A percentile compares a stretch with the other conserved stretches of the same genome.
Conservation (phyloP, 2,888 invertebrate species). For the Melanchra persicariae region DNA sequence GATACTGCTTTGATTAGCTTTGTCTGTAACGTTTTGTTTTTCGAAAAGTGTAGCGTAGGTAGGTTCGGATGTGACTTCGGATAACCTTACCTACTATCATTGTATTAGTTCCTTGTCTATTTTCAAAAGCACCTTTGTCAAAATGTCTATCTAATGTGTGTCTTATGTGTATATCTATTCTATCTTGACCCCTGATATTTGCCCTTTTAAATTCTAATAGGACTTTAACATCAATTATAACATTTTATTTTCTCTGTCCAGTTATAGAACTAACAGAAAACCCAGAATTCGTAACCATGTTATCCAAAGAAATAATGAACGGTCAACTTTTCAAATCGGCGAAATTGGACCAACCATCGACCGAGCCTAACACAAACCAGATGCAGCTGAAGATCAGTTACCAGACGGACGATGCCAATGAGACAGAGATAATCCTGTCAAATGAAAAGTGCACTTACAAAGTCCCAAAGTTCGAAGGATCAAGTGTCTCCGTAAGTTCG, state of each 20-base stretch:
- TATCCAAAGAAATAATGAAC: constrained; percentile 91
- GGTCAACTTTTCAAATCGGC: constrained; percentile 89
- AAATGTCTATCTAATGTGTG: not conserved
- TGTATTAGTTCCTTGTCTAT: not conserved
- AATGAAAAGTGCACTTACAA: constrained; percentile 85
- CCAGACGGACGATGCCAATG: constrained; percentile 79
- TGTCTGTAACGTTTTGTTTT: not conserved
- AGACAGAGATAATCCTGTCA: constrained; percentile 83
- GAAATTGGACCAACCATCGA: constrained; percentile 73
- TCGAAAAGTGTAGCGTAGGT: not conserved
- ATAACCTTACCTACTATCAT: too few relatives aligned
- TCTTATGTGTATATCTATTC: too few relatives aligned
- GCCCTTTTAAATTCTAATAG: not conserved
- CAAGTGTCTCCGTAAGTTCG: constrained; percentile 81
- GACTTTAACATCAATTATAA: constrained; percentile 4
- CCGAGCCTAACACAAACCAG: constrained; percentile 72
- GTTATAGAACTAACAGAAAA: constrained; percentile 92
- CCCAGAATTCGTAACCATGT: constrained; percentile 84
- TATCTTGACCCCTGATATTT: too few relatives aligned
- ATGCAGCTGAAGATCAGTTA: constrained; percentile 85
- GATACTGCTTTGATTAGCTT: not conserved
- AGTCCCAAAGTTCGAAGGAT: constrained; percentile 80
- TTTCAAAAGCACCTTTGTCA: not conserved
- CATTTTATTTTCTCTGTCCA: constrained; percentile 74
- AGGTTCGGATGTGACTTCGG: too few relatives aligned